phyloP scores from a whole-genome alignment of 1,140 invertebrate species.

The Melanaphis sacchari region DNA sequence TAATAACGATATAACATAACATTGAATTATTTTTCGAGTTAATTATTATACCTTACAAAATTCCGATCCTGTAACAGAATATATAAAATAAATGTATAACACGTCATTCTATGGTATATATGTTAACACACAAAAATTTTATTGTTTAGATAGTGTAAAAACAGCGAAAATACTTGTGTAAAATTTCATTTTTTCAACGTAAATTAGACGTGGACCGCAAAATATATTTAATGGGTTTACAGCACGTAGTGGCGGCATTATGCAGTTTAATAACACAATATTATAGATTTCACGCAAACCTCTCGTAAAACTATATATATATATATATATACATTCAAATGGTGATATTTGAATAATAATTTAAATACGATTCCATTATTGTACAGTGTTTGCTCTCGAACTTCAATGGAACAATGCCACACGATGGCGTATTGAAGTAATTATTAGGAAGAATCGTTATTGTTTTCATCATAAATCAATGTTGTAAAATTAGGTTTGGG shows the following conservation, averaged over 20 bases:
- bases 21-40: not conserved
- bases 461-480: constrained; percentile 21
- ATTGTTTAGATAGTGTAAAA: not conserved
- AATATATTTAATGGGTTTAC: not conserved
- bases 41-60: not conserved
- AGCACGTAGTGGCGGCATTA: not conserved
- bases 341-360: not conserved
- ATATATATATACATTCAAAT: not conserved
- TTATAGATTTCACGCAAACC: not conserved
- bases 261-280: not conserved
- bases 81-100: not conserved
- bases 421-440: not conserved
- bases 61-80: not conserved
- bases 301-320: not conserved
- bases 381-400: not conserved
- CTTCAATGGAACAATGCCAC: not conserved
- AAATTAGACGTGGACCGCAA: not conserved
- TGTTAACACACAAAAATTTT: no score
- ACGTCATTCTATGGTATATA: not conserved
- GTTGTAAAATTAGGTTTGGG: not conserved
- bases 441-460: constrained; percentile 10
- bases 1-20: not conserved
- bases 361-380: constrained; percentile 19
- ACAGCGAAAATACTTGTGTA: not conserved
- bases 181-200: not conserved